Conservation (phyloP, 1,140 invertebrate species). For the Drosophila nigromelanica region DNA sequence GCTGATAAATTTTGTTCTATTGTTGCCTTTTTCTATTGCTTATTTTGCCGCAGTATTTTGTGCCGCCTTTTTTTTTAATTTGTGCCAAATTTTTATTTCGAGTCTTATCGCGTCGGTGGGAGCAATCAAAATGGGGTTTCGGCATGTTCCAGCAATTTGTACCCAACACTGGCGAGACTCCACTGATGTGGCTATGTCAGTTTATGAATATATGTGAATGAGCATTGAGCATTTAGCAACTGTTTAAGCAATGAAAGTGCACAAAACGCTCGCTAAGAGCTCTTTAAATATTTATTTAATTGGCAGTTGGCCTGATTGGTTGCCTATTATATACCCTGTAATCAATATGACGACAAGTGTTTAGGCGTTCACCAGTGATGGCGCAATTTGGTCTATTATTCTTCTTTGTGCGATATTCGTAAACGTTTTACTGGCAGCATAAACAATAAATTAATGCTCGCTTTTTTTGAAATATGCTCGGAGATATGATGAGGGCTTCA, state of each 20-base stretch:
- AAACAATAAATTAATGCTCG: no score
- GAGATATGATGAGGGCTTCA: no score
- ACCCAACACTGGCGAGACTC: background rate
- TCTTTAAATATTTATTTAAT: conserved; percentile 19
- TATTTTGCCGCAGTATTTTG: conserved; percentile 6
- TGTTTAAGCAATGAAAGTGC: conserved; percentile 33
- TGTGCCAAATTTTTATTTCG: conserved; percentile 11
- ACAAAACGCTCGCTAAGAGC: conserved; percentile 14
- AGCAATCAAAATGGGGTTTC: conserved; percentile 1
- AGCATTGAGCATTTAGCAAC: conserved; percentile 14
- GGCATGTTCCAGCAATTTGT: conserved; percentile 34
- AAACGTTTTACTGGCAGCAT: background rate
- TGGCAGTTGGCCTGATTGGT: background rate
- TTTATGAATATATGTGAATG: conserved; percentile 22
- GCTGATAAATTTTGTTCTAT: conserved; percentile 1
- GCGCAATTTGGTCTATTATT: no score
- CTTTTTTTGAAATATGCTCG: no score
- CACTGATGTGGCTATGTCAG: background rate
- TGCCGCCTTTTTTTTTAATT: background rate
- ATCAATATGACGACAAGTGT: background rate
- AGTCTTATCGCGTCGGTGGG: conserved; percentile 15
- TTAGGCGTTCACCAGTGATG: no score
- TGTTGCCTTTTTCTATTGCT: conserved; percentile 4
- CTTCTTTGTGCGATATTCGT: background rate
- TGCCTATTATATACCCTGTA: background rate